Base-by-base conservation (phyloP, 2,888 invertebrate species). In the Pelosia muscerda region DNA sequence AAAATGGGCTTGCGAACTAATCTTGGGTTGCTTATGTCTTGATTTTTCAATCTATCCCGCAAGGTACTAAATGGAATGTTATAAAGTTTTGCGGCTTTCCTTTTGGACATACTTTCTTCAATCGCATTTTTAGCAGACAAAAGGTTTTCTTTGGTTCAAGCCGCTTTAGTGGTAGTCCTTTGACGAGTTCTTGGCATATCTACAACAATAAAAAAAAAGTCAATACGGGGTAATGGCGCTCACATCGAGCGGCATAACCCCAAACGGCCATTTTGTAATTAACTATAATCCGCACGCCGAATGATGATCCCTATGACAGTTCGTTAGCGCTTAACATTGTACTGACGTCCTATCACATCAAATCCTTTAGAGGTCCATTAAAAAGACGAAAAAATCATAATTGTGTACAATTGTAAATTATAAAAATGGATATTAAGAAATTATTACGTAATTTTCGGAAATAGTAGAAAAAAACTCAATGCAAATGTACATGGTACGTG, bases 31-130 rank as follows among this genome's bases (percentile, higher is more conserved):
- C 53, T 70, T 67, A 72, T 68, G 63, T 78, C 68, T 66, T 34
- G 9, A 55, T 55, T 55, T 54, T 54, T 54, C 31, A 0, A 28
- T 66, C 68, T 68, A 72, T 76, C 72, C 71, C 56, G 72, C 56
- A 73, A 73, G 54, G 72, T 73, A 67, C 67, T 64, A 71, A 76
- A 76, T 67, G 70, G 69, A 38, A 69, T 69, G 64, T 71, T 72
- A 69, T 62, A 72, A 60, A 65, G 62, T 72, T 71, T 72, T 68
- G 67, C 71, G 49, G 65, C 60, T 68, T 68, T 34, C 38, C 34
- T 55, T 25, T 55, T 55, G 55, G 55, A 55, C 60, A 25, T 2
- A 22, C 63, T 25, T 55, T 10, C 23, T 56, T 63, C 63, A 68
- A 67, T 68, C 60, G 67, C 73, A 70, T 64, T 64, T 73, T 68